phyloP scores from a whole-genome alignment of 2,113 vertebrate species.

The Ophthalmolycus amberensis region DNA sequence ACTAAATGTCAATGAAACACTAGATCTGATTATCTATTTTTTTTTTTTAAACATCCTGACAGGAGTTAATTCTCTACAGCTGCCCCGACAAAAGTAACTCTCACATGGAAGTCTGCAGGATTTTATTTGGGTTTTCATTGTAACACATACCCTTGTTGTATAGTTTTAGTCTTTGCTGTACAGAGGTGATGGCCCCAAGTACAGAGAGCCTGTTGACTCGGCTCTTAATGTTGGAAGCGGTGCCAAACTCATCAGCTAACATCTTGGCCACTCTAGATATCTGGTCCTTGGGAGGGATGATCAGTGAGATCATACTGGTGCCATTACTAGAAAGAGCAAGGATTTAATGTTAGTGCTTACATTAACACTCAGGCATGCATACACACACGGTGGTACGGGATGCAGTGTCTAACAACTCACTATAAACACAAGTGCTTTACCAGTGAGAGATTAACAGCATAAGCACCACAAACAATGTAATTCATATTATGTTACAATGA shows the following conservation, averaged over 20 bases:
- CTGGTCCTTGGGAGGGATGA: conserved; percentile 99
- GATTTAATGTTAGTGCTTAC: neutral
- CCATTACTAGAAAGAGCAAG: conserved; percentile 88
- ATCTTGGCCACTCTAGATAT: conserved; percentile 99
- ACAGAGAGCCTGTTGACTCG: conserved; percentile 99
- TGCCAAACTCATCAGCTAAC: conserved; percentile 99
- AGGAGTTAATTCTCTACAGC: neutral
- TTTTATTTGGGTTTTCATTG: neutral
- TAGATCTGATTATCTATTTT: neutral
- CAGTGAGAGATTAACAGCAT: neutral
- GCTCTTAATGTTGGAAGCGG: conserved; percentile 99
- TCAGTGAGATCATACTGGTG: conserved; percentile 99
- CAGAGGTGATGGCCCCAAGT: conserved; percentile 99
- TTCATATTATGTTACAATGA: conserved; percentile 3
- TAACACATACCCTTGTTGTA: conserved; percentile 95
- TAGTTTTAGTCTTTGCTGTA: conserved; percentile 99
- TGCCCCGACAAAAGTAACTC: neutral
- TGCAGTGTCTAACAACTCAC: neutral
- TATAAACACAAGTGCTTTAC: neutral
- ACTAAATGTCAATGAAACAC: neutral
- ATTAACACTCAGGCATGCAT: neutral
- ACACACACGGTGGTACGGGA: neutral
- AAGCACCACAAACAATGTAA: neutral
- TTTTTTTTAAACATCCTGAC: neutral
- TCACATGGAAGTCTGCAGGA: neutral